phyloP scores from a whole-genome alignment of 2,888 invertebrate species.

The Zele albiditarsus region DNA sequence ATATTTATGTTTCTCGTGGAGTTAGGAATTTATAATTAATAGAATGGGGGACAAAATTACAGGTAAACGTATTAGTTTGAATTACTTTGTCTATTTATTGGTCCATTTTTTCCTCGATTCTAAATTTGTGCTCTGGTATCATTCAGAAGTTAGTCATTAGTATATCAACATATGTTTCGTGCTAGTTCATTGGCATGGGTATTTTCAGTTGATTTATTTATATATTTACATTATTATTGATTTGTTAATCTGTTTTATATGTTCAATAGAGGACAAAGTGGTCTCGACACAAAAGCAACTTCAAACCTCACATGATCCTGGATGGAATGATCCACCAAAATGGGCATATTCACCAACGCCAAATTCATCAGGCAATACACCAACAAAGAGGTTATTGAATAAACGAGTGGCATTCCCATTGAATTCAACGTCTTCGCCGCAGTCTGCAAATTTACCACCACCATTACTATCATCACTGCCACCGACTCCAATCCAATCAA shows the following conservation, averaged over 20 bases:
- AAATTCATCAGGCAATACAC: constrained; percentile 40
- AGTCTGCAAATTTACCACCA: constrained; percentile 56
- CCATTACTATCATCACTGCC: background rate
- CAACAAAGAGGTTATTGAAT: constrained; percentile 66
- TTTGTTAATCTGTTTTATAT: background rate
- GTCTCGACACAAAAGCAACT: constrained; percentile 64
- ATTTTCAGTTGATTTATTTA: too few relatives aligned
- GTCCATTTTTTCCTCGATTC: too few relatives aligned
- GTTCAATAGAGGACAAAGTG: constrained; percentile 33
- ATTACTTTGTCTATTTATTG: too few relatives aligned
- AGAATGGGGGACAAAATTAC: background rate
- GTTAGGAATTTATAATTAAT: too few relatives aligned
- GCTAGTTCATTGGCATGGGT: too few relatives aligned
- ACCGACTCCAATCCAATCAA: constrained; percentile 30
- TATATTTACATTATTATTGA: too few relatives aligned
- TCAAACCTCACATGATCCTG: constrained; percentile 63
- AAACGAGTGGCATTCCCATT: constrained; percentile 69
- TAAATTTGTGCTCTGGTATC: too few relatives aligned
- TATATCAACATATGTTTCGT: too few relatives aligned
- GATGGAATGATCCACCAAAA: constrained; percentile 71
- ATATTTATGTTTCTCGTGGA: too few relatives aligned
- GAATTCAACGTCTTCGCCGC: constrained; percentile 50
- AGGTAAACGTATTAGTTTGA: background rate
- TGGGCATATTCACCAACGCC: constrained; percentile 58
- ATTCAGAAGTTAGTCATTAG: too few relatives aligned